Base-by-base conservation (phyloP, 2,888 invertebrate species). In the Yponomeuta plumbellus region DNA sequence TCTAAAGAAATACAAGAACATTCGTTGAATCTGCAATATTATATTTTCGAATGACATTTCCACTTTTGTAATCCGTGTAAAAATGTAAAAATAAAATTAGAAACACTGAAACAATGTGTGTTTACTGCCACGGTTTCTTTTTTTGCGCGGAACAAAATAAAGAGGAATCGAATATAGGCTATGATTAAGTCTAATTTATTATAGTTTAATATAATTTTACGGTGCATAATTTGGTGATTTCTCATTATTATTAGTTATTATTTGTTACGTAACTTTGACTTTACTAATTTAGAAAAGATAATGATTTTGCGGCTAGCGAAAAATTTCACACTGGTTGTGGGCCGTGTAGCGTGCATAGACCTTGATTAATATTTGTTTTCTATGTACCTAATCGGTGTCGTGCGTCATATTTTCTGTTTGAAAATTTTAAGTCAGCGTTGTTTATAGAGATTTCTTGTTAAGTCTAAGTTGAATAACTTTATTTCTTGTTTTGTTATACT, bases 181-280 rank as follows among this genome's bases (percentile, higher is more conserved):
- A 87, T 87, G 84, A 80, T 75, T 75, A 82, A 83, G 76, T 71
- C 71, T 58, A 20, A 34, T 62, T 17, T 34, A 21, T 22, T 62
- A 20, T 21, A 21, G 20, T 56, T 13, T 21, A n/a, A n/a, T n/a
- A n/a, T 21, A 57, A 57, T 57, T 21, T 23, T 20, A 59, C 23
- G 85, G 84, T 87, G 86, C 86, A 87, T 88, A 86, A 85, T 85
- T 73, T 52, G 13, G 13, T 52, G 44, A 52, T 52, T 52, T 52
- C 44, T 52, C 44, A 52, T 52, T 52, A 34, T 34, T 34, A 8
- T 34, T 34, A 34, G 34, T 34, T 34, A 26, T 44, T 44, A 52
- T 52, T 52, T 52, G 34, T 52, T 17, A 52, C 4, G 17, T 52
- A 52, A 52, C 44, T 52, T 26, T 34, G 34, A 52, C 3, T 1